Evolutionary conservation across 1,140 invertebrate species (phyloP), one percentile per base, ranked within the genome.

Genomic region (Trichogramma pretiosum): DNA sequence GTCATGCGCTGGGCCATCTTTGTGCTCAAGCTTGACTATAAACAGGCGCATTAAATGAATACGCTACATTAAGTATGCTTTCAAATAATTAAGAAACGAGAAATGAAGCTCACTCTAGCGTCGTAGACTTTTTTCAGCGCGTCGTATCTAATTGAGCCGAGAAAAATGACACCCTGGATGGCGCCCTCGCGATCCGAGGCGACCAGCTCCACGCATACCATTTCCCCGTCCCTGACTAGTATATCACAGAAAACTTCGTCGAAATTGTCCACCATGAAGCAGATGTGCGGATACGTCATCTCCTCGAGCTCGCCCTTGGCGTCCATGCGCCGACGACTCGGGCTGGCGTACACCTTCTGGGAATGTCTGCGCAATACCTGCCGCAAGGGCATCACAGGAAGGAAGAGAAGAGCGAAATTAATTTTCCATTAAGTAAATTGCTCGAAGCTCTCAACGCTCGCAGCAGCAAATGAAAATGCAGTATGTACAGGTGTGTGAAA

Each of bases 181-280:
- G 80, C 75, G 36, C 84, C 82, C 57, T 87, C 79, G 30, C 86
- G 77, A 64, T 98, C 94, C 16, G 83, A 81, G 24, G 93, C 95
- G 26, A 96, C 86, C 55, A 99, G 73, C 70, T 99, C 95, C 18
- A 98, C 93, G 73, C 93, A 98, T 22, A 99, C 91, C 85, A 97
- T 94, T 74, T 99, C 95, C 22, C 94, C 93, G 74, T 98, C 94
- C 38, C 92, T 78, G 22, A 98, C 92, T 65, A 96, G 73, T 66
- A 90, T 89, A 81, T 94, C 94, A 74, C 85, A 87, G 78, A 98
- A 98, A 46, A 94, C 90, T 80, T 98, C 93, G 72, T 98, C 95
- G 73, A 98, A 99, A 75, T 98, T 96, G 72, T 99, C 96, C 37
- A 99, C 91, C 81, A 93, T 93, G 71, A 98, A 99, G 74, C 92